Conservation (phyloP, 2,797 vertebrate genomes). For the Leptodactylus fallax region DNA sequence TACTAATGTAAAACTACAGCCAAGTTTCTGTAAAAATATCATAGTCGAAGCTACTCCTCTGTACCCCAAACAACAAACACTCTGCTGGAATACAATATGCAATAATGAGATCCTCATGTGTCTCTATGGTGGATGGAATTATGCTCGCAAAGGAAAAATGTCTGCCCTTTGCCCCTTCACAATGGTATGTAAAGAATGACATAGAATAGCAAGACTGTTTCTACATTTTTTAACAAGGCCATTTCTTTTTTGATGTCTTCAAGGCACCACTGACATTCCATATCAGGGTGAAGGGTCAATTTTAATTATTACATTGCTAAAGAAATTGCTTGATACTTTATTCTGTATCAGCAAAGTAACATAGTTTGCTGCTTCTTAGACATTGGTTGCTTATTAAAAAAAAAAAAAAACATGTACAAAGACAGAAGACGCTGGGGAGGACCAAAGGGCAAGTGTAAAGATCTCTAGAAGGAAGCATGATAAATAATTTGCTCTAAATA, state of each 20-base stretch:
- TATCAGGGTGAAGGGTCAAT: background rate
- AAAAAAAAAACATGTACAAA: background rate
- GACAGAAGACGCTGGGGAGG: background rate
- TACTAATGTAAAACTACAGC: background rate
- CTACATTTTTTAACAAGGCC: conserved; percentile 22
- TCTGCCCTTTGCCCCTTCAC: conserved; percentile 18
- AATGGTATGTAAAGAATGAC: conserved; percentile 4
- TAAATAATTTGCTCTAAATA: background rate
- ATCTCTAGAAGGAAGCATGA: background rate
- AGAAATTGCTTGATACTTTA: background rate
- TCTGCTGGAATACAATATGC: background rate
- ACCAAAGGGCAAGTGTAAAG: conserved; percentile 3
- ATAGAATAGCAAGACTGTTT: conserved; percentile 16
- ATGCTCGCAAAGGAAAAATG: background rate
- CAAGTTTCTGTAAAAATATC: background rate
- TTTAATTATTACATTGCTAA: conserved; percentile 16
- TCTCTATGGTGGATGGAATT: conserved; percentile 5
- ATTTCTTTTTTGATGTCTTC: conserved; percentile 1
- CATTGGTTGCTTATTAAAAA: background rate
- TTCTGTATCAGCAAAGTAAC: background rate
- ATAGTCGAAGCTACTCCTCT: background rate
- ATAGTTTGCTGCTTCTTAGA: background rate
- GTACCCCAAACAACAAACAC: background rate
- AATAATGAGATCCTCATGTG: conserved; percentile 25
- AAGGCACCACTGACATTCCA: background rate